Evolutionary conservation across 2,113 vertebrate species (phyloP), one percentile per base, ranked within the genome.

Genomic region (Ctenodactylus gundi): DNA sequence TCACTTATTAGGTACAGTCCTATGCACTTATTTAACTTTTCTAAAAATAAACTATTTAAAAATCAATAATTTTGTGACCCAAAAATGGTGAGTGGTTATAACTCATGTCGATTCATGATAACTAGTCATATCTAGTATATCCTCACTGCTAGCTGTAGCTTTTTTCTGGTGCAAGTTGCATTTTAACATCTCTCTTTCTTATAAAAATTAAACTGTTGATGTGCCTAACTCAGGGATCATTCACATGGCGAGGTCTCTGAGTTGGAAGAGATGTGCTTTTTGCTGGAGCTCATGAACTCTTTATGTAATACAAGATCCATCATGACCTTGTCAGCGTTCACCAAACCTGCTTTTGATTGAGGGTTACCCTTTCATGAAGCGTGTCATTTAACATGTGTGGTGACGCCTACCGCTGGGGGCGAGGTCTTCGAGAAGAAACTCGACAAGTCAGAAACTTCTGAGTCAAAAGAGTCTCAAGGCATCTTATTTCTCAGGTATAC

Each of bases 311-410:
- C 72, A 85, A 87, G 76, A 62, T 84, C 64, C 85, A 92, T 77
- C 51, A 46, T 68, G 70, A 94, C 53, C 77, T 91, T 84, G 85
- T 91, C 76, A 90, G 25, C 82, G 51, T 4, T 6, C 51, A 31
- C 67, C 36, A 7, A 80, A 92, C 62, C 67, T 73, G 65, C 49
- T 94, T 95, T 70, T 73, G 76, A 90, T 72, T 62, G 64, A 92
- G 60, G 39, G 34, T 73, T 86, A 44, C 57, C 34, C 41, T 93
- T 82, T 73, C 55, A 67, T 64, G 70, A 76, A 57, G 21, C 7
- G 4, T 70, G 77, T 58, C 85, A 49, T 49, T 87, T 51, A 88
- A 72, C 3, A 0, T 62, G 15, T 55, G 36, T 39, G 36, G 18
- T 34, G n/a, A 55, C 23, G 49, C 83, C 76, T 86, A 41, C 49